These are phyloP conservation scores for Spisula subtruncata DNA, from an alignment of 2,888 invertebrate genomes.

Conservation along the genomic window DNA sequence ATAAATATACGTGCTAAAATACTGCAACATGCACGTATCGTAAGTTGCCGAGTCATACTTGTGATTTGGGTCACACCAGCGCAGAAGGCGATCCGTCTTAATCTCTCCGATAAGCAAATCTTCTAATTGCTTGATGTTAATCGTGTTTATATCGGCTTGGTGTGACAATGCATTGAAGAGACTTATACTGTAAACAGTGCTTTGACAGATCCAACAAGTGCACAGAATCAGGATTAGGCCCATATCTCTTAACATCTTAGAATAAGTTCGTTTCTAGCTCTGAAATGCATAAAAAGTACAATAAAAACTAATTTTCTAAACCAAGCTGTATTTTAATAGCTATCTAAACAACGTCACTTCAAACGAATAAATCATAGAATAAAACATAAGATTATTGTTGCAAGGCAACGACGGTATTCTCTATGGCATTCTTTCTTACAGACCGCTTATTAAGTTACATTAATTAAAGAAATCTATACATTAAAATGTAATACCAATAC, in stretches of 20 bases:
- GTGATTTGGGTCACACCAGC: constrained; percentile 9
- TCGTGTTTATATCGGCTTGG: constrained; percentile 7
- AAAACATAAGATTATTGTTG: neutral
- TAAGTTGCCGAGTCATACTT: neutral
- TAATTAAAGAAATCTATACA: too few relatives aligned
- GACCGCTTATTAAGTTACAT: neutral
- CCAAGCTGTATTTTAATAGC: neutral
- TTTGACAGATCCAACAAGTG: neutral
- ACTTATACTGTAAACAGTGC: neutral
- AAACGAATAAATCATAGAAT: neutral
- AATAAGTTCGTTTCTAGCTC: constrained; percentile 17
- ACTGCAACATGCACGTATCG: neutral
- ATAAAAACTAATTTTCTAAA: neutral
- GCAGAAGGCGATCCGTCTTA: neutral
- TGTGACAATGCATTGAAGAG: constrained; percentile 8
- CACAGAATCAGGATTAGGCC: neutral
- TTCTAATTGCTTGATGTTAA: neutral
- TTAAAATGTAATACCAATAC: too few relatives aligned
- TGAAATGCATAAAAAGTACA: neutral
- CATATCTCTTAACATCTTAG: neutral
- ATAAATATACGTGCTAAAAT: constrained; percentile 8
- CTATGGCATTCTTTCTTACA: neutral
- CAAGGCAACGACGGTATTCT: neutral
- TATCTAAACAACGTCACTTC: neutral
- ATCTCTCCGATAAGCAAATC: constrained; percentile 31